These are phyloP conservation scores for Hypolimnas misippus DNA, from an alignment of 2,888 invertebrate genomes.

Conservation along the genomic window DNA sequence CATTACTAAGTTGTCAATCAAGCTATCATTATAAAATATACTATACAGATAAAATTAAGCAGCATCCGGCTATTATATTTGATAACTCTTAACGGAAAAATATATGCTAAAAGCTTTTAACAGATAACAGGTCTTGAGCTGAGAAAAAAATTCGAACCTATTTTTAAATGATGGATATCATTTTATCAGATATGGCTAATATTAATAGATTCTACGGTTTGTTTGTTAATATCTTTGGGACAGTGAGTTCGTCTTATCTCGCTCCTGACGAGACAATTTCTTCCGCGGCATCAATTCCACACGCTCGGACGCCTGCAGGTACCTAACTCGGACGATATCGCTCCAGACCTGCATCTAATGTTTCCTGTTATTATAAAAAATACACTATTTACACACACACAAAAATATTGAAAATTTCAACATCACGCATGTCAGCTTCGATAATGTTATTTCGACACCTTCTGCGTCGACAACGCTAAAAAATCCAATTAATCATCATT, in stretches of 20 bases:
- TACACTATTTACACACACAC: not conserved
- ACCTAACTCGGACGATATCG: slow-evolving; percentile 12
- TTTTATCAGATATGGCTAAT: not conserved
- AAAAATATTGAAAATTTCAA: not conserved
- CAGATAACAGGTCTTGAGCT: not conserved
- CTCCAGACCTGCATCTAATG: slow-evolving; percentile 18
- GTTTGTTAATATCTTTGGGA: slow-evolving; percentile 13
- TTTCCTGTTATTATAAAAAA: slow-evolving; percentile 13
- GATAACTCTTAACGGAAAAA: slow-evolving; percentile 4
- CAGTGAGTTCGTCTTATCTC: slow-evolving; percentile 16
- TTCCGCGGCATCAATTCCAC: slow-evolving; percentile 18
- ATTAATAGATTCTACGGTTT: not conserved
- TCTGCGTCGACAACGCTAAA: not conserved
- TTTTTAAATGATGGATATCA: not conserved
- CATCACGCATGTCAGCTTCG: not conserved
- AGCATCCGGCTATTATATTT: slow-evolving; percentile 5
- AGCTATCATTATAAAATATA: not conserved
- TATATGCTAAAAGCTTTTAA: slow-evolving; percentile 8
- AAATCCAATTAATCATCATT: slow-evolving; percentile 6
- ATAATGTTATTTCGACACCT: slow-evolving; percentile 2
- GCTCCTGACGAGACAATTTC: slow-evolving; percentile 19
- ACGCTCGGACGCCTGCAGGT: slow-evolving; percentile 26
- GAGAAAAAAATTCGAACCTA: not conserved
- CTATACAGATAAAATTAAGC: not conserved
- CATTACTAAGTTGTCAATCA: not conserved